Conservation (phyloP, 2,113 vertebrate species). For the Cyprinus carpio region DNA sequence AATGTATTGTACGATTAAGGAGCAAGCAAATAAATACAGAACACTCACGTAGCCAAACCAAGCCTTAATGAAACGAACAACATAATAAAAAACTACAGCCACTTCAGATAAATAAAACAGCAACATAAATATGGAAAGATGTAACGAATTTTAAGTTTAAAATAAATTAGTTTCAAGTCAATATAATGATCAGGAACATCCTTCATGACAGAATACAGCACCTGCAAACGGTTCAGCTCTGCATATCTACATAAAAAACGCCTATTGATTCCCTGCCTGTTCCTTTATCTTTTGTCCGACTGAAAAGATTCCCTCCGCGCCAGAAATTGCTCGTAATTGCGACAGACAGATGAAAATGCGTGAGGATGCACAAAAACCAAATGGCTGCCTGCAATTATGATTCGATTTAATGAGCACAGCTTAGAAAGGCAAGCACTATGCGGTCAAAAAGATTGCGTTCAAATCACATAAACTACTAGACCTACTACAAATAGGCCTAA, state of each 20-base stretch:
- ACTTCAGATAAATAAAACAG: not conserved
- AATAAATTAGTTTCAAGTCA: not conserved
- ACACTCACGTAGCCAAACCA: not conserved
- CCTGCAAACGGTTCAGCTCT: constrained; percentile 45
- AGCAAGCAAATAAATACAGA: not conserved
- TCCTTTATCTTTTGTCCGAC: constrained; percentile 90
- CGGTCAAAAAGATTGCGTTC: constrained; percentile 6
- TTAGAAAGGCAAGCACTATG: constrained; percentile 18
- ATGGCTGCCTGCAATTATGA: constrained; percentile 95
- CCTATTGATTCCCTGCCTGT: constrained; percentile 6
- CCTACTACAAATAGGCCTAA: not conserved
- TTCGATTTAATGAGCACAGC: constrained; percentile 80
- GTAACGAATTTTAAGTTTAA: not conserved
- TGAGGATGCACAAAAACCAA: constrained; percentile 94
- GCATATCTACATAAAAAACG: not conserved
- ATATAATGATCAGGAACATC: not conserved
- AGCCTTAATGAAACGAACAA: not conserved
- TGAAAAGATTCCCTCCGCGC: constrained; percentile 90
- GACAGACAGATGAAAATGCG: constrained; percentile 87
- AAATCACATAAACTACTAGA: constrained; percentile 1
- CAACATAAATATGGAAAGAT: not conserved
- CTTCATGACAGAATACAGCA: constrained; percentile 15
- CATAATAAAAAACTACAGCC: not conserved
- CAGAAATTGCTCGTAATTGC: constrained; percentile 94
- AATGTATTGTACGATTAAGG: not conserved